phyloP scores from a whole-genome alignment of 2,113 vertebrate species.

The Elachura formosa region DNA sequence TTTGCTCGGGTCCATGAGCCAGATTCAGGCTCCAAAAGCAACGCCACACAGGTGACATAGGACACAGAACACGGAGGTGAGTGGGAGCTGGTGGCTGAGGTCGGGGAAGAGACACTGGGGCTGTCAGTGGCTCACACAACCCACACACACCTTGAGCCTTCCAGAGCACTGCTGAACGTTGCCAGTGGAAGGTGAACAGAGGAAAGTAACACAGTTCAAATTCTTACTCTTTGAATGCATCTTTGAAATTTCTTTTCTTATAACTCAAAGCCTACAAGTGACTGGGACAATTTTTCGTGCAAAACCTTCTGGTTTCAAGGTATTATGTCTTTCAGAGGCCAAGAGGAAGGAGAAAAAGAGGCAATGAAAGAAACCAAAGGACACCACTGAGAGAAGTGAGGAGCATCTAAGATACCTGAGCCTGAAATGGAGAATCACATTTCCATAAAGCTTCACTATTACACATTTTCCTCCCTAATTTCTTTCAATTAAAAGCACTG shows the following conservation, averaged over 20 bases:
- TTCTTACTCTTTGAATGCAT: background rate
- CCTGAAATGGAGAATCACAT: background rate
- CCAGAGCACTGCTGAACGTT: background rate
- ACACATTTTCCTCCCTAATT: background rate
- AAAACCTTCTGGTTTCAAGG: background rate
- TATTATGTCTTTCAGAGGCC: background rate
- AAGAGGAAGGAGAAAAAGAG: background rate
- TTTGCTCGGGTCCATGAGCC: background rate
- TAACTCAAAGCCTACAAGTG: background rate
- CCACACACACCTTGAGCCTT: background rate
- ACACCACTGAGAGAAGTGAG: background rate
- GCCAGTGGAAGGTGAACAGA: background rate
- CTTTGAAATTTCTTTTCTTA: background rate
- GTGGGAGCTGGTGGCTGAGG: background rate
- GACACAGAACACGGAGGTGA: background rate
- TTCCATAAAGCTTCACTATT: background rate
- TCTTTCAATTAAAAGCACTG: background rate
- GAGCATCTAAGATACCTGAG: background rate
- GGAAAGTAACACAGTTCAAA: background rate
- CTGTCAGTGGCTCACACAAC: background rate
- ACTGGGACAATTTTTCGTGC: background rate
- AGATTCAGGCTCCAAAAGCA: background rate
- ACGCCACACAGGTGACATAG: rapidly evolving
- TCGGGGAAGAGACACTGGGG: background rate
- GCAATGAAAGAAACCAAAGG: background rate